Evolutionary conservation across 37 sponge, comb jelly and placozoan genomes (phyloP).

Genomic region (Axinella damicornis): DNA sequence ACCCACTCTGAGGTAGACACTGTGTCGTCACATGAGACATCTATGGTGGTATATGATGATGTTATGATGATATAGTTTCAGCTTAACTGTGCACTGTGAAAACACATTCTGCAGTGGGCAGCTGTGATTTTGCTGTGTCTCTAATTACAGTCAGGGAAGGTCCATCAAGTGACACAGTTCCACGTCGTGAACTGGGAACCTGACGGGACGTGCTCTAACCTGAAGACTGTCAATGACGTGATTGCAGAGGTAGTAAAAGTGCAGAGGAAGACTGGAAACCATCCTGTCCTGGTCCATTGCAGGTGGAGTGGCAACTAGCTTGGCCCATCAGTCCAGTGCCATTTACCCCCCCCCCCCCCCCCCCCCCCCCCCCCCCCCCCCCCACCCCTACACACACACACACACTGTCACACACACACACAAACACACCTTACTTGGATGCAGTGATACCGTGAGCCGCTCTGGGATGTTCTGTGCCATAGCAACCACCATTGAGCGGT

Average conservation of each 20-base stretch:
- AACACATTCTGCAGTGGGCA: too few species aligned
- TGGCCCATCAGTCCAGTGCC: too few species aligned
- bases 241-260: constrained; percentile 76
- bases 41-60: too few species aligned
- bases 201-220: constrained; percentile 55
- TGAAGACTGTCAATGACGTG: constrained; percentile 65
- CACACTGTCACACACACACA: too few species aligned
- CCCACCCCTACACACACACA: too few species aligned
- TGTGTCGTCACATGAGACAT: too few species aligned
- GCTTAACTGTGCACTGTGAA: too few species aligned
- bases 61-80: too few species aligned
- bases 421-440: neutral
- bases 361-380: too few species aligned
- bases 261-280: constrained; percentile 81
- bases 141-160: constrained; percentile 17
- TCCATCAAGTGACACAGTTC: constrained; percentile 80
- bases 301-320: constrained; percentile 38
- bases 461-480: constrained; percentile 76
- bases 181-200: constrained; percentile 81
- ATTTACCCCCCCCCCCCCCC: too few species aligned
- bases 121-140: too few species aligned
- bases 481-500: constrained; percentile 63
- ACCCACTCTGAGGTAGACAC: constrained; percentile 17
- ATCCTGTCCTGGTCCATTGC: constrained; percentile 89
- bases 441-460: constrained; percentile 71